Base-by-base conservation (phyloP, 2,888 invertebrate genomes). In the Drosophila pseudotakahashii region DNA sequence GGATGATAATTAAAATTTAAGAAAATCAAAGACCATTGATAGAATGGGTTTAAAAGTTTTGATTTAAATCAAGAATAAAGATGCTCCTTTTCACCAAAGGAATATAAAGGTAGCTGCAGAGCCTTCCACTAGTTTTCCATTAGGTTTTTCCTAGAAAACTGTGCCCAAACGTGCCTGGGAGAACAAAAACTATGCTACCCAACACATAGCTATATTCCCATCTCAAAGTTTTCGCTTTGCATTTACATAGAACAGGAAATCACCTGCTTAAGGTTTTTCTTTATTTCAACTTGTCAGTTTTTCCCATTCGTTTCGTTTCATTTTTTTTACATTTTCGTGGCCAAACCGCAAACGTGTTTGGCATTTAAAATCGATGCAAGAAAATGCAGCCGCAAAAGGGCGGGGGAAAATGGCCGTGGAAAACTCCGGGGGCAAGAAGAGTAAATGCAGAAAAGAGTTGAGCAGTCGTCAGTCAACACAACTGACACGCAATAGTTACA, bases 401-500 rank as follows among this genome's bases (percentile, higher is more conserved):
- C 32, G 36, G 36, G 13, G 36, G 13, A 23, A 42, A 42, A 42
- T 19, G 19, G 10, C 16, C 19, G 42, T 19, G 32, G 34, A 37
- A 45, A 58, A 37, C 26, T 34, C 34, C 45, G 16, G 26, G 66
- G 54, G 6, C 14, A 47, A 32, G 53, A 26, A 19, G 14, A 37
- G 66, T 62, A 58, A 42, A 58, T 44, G 60, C 37, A 19, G 58
- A 57, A 61, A 61, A 62, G 62, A 62, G 61, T 47, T 48, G 61
- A 60, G 66, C 66, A 63, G 64, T 64, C 68, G 68, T 62, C 71
- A 71, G 71, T 71, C 80, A 70, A 75, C 59, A 66, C 70, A 67
- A 73, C 81, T 83, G 88, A 84, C 82, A 82, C 88, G 82, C 85
- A 82, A 82, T 79, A 75, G 81, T 84, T 86, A 81, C 68, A 66